Evolutionary conservation across 2,888 invertebrate species (phyloP), one percentile per base, ranked within the genome.

Genomic region (Encarsia formosa): DNA sequence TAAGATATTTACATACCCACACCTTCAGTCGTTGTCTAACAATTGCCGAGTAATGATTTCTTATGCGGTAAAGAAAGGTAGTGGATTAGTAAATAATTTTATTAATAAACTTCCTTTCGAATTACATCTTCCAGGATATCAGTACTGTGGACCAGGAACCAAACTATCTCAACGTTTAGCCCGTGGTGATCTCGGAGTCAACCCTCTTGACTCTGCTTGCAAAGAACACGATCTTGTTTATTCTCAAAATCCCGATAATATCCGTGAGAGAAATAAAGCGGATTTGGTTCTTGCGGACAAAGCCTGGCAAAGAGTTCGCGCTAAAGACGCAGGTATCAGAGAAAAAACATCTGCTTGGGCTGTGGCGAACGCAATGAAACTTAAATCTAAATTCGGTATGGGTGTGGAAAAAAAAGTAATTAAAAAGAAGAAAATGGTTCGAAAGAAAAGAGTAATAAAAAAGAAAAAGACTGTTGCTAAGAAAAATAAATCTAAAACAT

Each of bases 211-310:
- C 63, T 59, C 53, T 59, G 60, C 45, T 62, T 60, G 6, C n/a
- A n/a, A n/a, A n/a, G n/a, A n/a, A n/a, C n/a, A n/a, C n/a, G n/a
- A n/a, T n/a, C n/a, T n/a, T n/a, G 59, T 57, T 1, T 63, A 63
- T 39, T 58, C 58, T 4, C 6, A 51, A 24, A 55, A 59, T 42
- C 52, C 49, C 45, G 47, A 58, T 2, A 52, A 59, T 43, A 24
- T 56, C 1, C 40, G n/a, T 6, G 54, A 35, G 4, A 59, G 70
- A 38, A 64, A 71, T 55, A 55, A 59, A 44, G 74, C 73, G 2
- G 73, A 76, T 61, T 56, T 61, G 51, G 23, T 59, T 19, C 57
- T 74, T 11, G 59, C 61, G n/a, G 61, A 68, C 35, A 61, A 60
- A 61, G 72, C 69, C 23, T 63, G 58, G 64, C 19, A 65, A 38